These are phyloP conservation scores for Limnephilus marmoratus DNA, from an alignment of 2,888 invertebrate species.

Conservation along the genomic window DNA sequence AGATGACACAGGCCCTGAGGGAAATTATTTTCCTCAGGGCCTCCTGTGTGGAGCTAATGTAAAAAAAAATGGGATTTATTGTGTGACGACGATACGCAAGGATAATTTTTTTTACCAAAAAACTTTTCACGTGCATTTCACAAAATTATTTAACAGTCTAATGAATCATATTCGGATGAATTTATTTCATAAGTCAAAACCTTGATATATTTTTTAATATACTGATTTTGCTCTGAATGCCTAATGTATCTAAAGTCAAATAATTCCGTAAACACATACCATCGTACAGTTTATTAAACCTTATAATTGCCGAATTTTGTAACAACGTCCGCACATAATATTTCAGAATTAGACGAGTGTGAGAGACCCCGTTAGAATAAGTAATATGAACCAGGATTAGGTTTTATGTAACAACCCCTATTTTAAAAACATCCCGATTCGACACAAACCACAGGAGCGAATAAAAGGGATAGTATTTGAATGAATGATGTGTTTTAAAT, in stretches of 20 bases:
- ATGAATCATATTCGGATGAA: neutral
- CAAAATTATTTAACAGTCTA: neutral
- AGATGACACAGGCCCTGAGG: no score
- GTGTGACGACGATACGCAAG: no score
- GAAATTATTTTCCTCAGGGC: no score
- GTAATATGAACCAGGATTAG: slow-evolving; percentile 22
- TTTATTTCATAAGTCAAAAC: neutral
- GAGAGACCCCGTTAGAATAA: slow-evolving; percentile 25
- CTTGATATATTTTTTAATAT: neutral
- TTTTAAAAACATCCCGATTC: slow-evolving; percentile 38
- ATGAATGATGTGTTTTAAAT: slow-evolving; percentile 32
- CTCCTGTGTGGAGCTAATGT: no score
- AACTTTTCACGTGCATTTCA: no score
- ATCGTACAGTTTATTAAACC: neutral
- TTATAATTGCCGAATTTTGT: neutral
- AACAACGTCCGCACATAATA: neutral
- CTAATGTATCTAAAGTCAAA: neutral
- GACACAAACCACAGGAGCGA: slow-evolving; percentile 22
- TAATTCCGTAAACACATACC: neutral
- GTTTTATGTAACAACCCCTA: slow-evolving; percentile 19
- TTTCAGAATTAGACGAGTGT: neutral
- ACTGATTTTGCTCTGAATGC: neutral
- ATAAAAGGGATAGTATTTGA: slow-evolving; percentile 20
- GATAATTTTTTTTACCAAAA: no score
- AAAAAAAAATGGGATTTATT: no score